Conservation (phyloP, 2,113 vertebrate species). For the Alosa alosa region DNA sequence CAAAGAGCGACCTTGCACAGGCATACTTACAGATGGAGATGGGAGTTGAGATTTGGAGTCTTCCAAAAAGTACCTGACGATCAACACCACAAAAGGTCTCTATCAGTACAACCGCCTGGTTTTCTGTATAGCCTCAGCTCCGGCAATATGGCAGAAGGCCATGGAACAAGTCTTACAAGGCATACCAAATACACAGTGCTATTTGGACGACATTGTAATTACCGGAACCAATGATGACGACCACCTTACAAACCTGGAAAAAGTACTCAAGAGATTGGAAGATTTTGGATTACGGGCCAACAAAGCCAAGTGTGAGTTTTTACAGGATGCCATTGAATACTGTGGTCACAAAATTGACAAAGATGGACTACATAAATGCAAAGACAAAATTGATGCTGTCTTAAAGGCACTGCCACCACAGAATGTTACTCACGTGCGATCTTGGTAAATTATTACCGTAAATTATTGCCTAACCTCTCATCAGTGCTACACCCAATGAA, state of each 20-base stretch:
- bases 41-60: too few species aligned
- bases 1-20: slow-evolving; percentile 17
- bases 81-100: slow-evolving; percentile 33
- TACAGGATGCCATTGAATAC: too few species aligned
- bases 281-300: slow-evolving; percentile 2
- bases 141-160: slow-evolving; percentile 33
- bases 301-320: too few species aligned
- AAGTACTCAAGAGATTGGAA: slow-evolving; percentile 20
- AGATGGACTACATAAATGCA: too few species aligned
- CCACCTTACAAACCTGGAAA: neutral
- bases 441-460: too few species aligned
- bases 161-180: slow-evolving; percentile 17
- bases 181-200: neutral
- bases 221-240: too few species aligned
- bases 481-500: slow-evolving; percentile 20
- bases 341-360: too few species aligned
- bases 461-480: slow-evolving; percentile 24
- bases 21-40: slow-evolving; percentile 34
- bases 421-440: too few species aligned
- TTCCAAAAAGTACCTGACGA: slow-evolving; percentile 25
- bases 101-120: slow-evolving; percentile 31
- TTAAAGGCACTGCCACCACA: too few species aligned
- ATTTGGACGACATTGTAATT: neutral
- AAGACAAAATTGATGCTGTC: too few species aligned
- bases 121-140: slow-evolving; percentile 30